Evolutionary conservation across 2,797 vertebrate species (phyloP).

Genomic region (Xiphorhynchus erythropygius): DNA sequence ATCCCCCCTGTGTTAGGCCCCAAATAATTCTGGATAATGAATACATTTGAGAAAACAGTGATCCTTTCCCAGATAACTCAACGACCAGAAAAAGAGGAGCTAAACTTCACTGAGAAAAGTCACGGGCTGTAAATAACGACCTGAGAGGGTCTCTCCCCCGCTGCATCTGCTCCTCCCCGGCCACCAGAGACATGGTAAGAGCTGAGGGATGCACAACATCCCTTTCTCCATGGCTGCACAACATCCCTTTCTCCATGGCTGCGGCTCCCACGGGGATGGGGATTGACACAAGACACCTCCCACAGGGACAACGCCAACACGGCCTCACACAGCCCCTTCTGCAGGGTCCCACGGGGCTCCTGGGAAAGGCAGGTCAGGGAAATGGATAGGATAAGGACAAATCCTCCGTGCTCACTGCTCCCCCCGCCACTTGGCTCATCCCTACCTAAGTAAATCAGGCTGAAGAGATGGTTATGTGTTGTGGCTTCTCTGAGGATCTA

Average conservation of each 20-base stretch:
- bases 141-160: not conserved
- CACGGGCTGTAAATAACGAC: not conserved
- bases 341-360: fast-evolving
- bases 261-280: not conserved
- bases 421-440: not conserved
- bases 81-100: constrained; percentile 5
- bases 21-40: constrained; percentile 67
- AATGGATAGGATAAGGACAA: not conserved
- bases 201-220: not conserved
- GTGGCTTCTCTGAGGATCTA: not conserved
- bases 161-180: not conserved
- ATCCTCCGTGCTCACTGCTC: fast-evolving
- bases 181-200: not conserved
- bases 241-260: not conserved
- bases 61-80: constrained; percentile 46
- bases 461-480: not conserved
- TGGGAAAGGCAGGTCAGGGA: not conserved
- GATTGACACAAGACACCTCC: not conserved
- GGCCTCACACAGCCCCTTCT: fast-evolving
- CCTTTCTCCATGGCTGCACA: not conserved
- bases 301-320: fast-evolving
- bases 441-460: not conserved
- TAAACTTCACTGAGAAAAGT: not conserved
- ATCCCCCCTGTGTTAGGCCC: constrained; percentile 48
- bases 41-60: constrained; percentile 63